Conservation (phyloP, 2,888 invertebrate genomes). For the Clunio marinus region DNA sequence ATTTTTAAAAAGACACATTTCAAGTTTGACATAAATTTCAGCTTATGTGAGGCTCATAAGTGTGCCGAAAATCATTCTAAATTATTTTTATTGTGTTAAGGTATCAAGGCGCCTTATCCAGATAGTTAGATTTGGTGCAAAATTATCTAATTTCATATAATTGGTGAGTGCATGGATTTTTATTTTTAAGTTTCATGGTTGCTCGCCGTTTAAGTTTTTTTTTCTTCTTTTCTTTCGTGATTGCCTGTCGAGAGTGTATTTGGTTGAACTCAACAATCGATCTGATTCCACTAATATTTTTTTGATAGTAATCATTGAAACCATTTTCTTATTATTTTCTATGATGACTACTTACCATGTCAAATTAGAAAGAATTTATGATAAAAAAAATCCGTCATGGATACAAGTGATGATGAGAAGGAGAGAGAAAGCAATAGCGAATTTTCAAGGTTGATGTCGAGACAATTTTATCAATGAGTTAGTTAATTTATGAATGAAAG, state of each 20-base stretch:
- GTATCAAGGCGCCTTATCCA: neutral
- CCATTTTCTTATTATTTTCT: too few relatives aligned
- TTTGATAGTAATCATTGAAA: too few relatives aligned
- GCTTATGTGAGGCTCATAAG: neutral
- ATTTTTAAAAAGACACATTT: neutral
- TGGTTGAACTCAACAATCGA: too few relatives aligned
- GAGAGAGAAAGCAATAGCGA: neutral
- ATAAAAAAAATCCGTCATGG: neutral
- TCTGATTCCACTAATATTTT: too few relatives aligned
- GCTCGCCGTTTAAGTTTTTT: too few relatives aligned
- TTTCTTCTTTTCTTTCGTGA: too few relatives aligned
- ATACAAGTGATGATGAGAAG: neutral
- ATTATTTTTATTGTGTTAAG: neutral
- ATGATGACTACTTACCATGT: too few relatives aligned
- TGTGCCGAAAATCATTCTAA: neutral
- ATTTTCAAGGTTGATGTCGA: neutral
- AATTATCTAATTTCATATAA: neutral
- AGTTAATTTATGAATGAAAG: neutral
- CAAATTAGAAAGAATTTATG: neutral
- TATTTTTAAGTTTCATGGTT: neutral
- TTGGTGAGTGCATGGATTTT: neutral
- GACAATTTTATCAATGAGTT: neutral
- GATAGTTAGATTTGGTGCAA: too few relatives aligned
- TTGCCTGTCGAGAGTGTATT: too few relatives aligned
- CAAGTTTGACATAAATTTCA: neutral